A percentile compares a stretch with the other conserved stretches of the same genome.
These are phyloP conservation scores for Drosophila kepulauana DNA, from an alignment of 1,140 invertebrate species.

Conservation along the genomic window DNA sequence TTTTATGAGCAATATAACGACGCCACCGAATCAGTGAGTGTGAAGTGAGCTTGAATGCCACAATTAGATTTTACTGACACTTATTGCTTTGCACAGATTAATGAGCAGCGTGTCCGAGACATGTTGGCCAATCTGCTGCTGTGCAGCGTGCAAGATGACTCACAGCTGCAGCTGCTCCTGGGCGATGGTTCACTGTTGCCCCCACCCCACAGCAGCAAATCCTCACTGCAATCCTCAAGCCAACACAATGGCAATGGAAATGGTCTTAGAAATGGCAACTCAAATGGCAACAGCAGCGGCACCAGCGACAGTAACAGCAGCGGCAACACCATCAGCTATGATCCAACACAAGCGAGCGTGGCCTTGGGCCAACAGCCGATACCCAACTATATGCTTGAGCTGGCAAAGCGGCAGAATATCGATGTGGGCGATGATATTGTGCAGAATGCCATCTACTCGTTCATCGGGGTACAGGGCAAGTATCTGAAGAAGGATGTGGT, in stretches of 20 bases:
- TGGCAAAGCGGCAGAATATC: conserved; percentile 29
- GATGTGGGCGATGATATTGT: conserved; percentile 86
- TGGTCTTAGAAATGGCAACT: no score
- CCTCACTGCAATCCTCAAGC: conserved; percentile 4
- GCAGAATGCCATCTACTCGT: conserved; percentile 92
- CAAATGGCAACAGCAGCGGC: no score
- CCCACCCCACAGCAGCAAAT: background rate
- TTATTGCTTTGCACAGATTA: conserved; percentile 8
- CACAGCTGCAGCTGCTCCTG: background rate
- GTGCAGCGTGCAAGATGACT: conserved; percentile 26
- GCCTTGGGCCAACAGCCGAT: conserved; percentile 3
- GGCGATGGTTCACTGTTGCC: background rate
- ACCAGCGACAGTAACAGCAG: no score
- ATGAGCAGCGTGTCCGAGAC: conserved; percentile 51
- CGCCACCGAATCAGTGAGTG: conserved; percentile 13
- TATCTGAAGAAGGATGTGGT: conserved; percentile 89
- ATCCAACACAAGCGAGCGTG: conserved; percentile 18
- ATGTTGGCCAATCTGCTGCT: conserved; percentile 28
- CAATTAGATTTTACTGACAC: background rate
- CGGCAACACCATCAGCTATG: conserved; percentile 22
- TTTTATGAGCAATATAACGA: conserved; percentile 26
- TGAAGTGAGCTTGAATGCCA: background rate
- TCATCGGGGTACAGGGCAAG: conserved; percentile 93
- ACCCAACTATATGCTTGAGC: conserved; percentile 28
- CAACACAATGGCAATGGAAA: background rate